phyloP scores from a whole-genome alignment of 2,113 vertebrate species.

The Asarcornis scutulata region DNA sequence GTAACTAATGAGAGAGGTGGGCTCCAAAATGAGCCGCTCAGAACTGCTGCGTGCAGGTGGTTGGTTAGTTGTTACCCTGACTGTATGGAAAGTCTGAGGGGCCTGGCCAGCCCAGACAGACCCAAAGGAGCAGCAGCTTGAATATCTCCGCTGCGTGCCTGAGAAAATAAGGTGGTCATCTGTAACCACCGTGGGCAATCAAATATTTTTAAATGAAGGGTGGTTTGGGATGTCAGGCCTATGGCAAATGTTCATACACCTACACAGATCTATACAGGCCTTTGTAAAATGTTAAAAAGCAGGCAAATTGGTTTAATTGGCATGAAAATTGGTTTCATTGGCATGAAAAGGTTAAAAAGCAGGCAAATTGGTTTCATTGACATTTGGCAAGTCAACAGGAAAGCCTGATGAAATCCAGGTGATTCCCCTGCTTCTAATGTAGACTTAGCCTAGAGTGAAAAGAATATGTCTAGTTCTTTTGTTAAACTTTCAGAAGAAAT shows the following conservation, averaged over 20 bases:
- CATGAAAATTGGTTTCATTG: not conserved
- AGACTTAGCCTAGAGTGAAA: not conserved
- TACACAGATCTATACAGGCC: not conserved
- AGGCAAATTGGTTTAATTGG: not conserved
- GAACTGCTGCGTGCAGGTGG: not conserved
- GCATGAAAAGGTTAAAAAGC: not conserved
- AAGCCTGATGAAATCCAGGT: not conserved
- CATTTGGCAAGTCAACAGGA: not conserved
- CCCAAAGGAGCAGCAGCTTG: not conserved
- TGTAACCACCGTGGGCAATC: accelerated
- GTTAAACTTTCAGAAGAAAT: not conserved
- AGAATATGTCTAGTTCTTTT: not conserved
- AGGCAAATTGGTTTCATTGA: not conserved
- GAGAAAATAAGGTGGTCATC: too few species aligned
- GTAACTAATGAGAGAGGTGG: not conserved
- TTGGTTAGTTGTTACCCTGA: not conserved
- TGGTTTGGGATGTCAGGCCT: not conserved
- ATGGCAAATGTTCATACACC: not conserved
- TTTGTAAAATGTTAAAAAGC: not conserved
- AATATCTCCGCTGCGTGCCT: not conserved
- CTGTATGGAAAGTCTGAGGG: not conserved
- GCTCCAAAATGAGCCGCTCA: not conserved
- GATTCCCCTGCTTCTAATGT: not conserved
- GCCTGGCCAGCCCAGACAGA: not conserved
- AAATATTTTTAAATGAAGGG: not conserved